Base-by-base conservation (phyloP, 2,888 invertebrate species). In the Hirudinaria manillensis region DNA sequence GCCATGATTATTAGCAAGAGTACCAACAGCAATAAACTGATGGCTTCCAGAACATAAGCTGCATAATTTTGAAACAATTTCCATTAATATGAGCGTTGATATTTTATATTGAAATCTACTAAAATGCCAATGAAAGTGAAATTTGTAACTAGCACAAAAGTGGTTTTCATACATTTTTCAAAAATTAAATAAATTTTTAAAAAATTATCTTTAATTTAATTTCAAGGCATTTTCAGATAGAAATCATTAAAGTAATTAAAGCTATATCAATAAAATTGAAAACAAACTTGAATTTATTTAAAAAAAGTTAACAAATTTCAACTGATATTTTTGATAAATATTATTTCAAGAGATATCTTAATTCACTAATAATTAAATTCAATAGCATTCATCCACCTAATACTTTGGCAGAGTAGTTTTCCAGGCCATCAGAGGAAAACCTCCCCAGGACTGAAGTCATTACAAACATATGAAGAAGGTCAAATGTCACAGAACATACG, bases 1-100 rank as follows among this genome's bases (percentile, higher is more conserved):
- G 91, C 93, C 85, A 95, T 87, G 7, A 95, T 86, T 1, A 95
- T 87, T 73, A 95, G 86, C 19, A 94, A 86, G 0, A 93, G 86
- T 0, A 94, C 87, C 82, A 92, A 94, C 0, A 90, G 86, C 74
- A 90, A 90, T 83, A 92, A 91, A 27, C 92, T 90, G 2, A 89
- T 85, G 0, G 91, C 90, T 84, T 91, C 90, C 67, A 90, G 85
- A 78, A 92, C 87, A 78, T 90, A 89, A n/a, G 92, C 92, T 90
- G 85, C 53, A 85, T 88, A 56, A 29, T 13, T 13, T 3, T 2
- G 10, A 70, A 71, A 51, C 51, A 27, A 27, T 29, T 2, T 68
- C 24, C 38, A 3, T 68, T 16, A 29, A 65, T 13, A 10, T 65
- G 3, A 16, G 10, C 13, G 32, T 6, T 65, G 7, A 29, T 27